Percentiles rank a stretch among this genome's conserved stretches.
Evolutionary conservation across 2,888 invertebrate genomes (phyloP).

Genomic region (Pristionchus entomophagus): DNA sequence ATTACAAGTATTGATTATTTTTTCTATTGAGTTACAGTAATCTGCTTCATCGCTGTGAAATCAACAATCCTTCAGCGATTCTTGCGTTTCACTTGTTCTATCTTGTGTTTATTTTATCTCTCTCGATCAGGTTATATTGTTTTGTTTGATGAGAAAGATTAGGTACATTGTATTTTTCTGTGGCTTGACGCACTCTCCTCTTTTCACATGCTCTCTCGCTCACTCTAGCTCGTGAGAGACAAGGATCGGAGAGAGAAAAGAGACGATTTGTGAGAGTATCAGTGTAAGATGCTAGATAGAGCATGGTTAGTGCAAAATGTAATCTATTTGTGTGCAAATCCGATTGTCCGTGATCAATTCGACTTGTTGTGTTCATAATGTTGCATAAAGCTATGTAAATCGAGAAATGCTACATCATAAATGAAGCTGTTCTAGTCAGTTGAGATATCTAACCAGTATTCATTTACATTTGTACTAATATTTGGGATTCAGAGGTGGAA

Average conservation of each 20-base stretch:
- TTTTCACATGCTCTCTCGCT: neutral
- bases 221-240: neutral
- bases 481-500: neutral
- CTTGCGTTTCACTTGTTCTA: neutral
- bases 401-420: neutral
- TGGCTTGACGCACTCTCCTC: neutral
- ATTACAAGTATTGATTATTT: neutral
- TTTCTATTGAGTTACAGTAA: neutral
- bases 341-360: constrained; percentile 2
- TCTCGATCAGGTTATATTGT: neutral
- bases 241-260: neutral
- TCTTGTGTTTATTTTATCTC: neutral
- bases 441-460: neutral
- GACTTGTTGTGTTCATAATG: neutral
- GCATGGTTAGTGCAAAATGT: constrained; percentile 4
- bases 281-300: neutral
- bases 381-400: neutral
- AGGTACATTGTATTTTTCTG: constrained; percentile 6
- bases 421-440: constrained; percentile 1
- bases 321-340: neutral
- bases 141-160: constrained; percentile 29
- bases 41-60: neutral
- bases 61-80: neutral
- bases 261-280: neutral
- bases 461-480: neutral